phyloP scores from a whole-genome alignment of 2,113 vertebrate genomes.

The Danionella cerebrum region DNA sequence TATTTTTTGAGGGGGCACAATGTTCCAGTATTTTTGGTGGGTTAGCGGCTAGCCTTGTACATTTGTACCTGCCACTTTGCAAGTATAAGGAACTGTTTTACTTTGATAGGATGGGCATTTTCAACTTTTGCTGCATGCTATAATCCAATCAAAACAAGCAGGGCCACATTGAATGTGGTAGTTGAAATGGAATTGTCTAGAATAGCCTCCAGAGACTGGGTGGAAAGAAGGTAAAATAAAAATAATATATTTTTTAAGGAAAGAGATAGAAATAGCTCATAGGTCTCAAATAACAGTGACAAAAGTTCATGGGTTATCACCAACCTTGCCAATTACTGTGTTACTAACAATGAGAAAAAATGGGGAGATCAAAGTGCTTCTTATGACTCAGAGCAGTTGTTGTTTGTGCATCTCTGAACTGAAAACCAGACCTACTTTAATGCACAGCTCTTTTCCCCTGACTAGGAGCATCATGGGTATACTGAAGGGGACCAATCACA shows the following conservation, averaged over 20 bases:
- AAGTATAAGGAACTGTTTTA: too few species aligned
- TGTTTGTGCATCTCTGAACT: neutral
- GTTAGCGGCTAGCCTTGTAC: too few species aligned
- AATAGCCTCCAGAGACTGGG: slow-evolving; percentile 4
- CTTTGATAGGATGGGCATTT: too few species aligned
- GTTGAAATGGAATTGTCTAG: slow-evolving; percentile 22
- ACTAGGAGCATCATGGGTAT: neutral
- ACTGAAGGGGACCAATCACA: neutral
- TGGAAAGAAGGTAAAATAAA: slow-evolving; percentile 47
- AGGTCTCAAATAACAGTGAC: slow-evolving; percentile 53
- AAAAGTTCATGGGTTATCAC: slow-evolving; percentile 49
- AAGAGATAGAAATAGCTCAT: slow-evolving; percentile 34
- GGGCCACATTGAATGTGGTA: too few species aligned
- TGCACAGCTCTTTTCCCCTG: neutral
- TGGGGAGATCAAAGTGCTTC: slow-evolving; percentile 45
- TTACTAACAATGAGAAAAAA: slow-evolving; percentile 34
- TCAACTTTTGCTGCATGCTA: too few species aligned
- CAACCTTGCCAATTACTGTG: slow-evolving; percentile 57
- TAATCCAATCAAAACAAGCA: too few species aligned
- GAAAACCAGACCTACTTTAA: neutral
- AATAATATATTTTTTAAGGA: slow-evolving; percentile 45
- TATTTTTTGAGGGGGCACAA: too few species aligned
- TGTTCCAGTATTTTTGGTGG: too few species aligned
- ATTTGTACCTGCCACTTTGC: too few species aligned
- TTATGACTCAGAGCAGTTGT: slow-evolving; percentile 1